Evolutionary conservation across 2,888 invertebrate genomes (phyloP).

Genomic region (Melipona bicolor): DNA sequence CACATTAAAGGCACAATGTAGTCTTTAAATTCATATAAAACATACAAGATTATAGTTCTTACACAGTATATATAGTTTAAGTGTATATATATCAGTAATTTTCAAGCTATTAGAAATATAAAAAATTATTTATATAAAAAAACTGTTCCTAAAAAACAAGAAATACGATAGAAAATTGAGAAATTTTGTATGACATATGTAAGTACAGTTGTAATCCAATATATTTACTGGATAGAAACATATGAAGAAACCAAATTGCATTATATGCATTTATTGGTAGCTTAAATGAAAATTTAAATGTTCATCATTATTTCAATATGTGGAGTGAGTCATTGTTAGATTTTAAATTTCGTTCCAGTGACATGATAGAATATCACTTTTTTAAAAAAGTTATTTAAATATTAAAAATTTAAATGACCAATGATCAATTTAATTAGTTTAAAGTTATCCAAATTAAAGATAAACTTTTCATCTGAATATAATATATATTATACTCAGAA

Average conservation of each 20-base stretch:
- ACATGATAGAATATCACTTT: neutral
- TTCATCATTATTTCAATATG: neutral
- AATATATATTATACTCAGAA: neutral
- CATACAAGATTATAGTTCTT: slow-evolving; percentile 54
- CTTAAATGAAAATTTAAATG: neutral
- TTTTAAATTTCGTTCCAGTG: neutral
- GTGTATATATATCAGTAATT: neutral
- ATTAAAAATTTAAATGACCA: too few relatives aligned
- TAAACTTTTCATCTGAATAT: neutral
- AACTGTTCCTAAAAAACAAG: neutral
- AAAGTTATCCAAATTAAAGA: neutral
- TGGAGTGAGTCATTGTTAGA: slow-evolving; percentile 11
- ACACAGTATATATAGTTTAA: slow-evolving; percentile 35
- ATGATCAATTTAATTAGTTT: neutral
- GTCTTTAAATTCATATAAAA: slow-evolving; percentile 42
- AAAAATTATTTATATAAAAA: slow-evolving; percentile 7
- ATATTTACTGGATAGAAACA: neutral
- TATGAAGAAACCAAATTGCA: neutral
- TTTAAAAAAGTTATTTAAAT: too few relatives aligned
- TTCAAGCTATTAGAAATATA: slow-evolving; percentile 8
- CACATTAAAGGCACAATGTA: slow-evolving; percentile 42
- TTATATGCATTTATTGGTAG: neutral
- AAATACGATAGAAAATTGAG: neutral
- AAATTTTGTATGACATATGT: neutral
- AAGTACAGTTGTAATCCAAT: neutral